phyloP scores from a whole-genome alignment of 2,888 invertebrate genomes.

The Folsomia candida region DNA sequence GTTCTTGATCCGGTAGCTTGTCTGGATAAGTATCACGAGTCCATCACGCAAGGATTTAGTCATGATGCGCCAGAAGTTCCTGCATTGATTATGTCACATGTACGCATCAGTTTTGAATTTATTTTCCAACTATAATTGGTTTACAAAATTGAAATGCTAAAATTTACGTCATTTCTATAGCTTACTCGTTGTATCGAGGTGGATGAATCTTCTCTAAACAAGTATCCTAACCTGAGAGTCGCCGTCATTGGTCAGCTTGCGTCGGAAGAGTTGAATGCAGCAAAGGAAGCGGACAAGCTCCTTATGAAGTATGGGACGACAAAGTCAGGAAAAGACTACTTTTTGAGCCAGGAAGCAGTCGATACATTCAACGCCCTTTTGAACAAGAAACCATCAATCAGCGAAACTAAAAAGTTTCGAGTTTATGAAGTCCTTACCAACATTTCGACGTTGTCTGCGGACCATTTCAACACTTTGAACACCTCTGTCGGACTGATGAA shows the following conservation, averaged over 20 bases:
- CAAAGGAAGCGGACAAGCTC: constrained; percentile 36
- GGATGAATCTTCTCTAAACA: constrained; percentile 5
- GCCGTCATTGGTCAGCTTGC: constrained; percentile 36
- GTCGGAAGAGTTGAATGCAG: constrained; percentile 40
- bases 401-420: constrained; percentile 40
- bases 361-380: constrained; percentile 34
- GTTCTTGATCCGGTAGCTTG: constrained; percentile 38
- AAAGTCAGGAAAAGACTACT: constrained; percentile 30
- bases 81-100: constrained; percentile 43
- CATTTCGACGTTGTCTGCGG: constrained; percentile 34
- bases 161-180: constrained; percentile 20
- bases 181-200: constrained; percentile 41
- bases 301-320: constrained; percentile 33
- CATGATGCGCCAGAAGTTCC: constrained; percentile 45
- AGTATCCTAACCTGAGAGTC: constrained; percentile 39
- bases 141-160: no score
- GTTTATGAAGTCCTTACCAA: constrained; percentile 43
- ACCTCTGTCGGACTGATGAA: constrained; percentile 27
- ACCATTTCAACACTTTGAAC: constrained; percentile 36
- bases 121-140: no score
- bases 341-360: constrained; percentile 35
- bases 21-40: constrained; percentile 42
- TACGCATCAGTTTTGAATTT: constrained; percentile 13
- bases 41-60: constrained; percentile 43
- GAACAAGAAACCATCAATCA: constrained; percentile 11